These are phyloP conservation scores for Eptesicus fuscus DNA, from an alignment of 2,113 vertebrate genomes.

Conservation along the genomic window DNA sequence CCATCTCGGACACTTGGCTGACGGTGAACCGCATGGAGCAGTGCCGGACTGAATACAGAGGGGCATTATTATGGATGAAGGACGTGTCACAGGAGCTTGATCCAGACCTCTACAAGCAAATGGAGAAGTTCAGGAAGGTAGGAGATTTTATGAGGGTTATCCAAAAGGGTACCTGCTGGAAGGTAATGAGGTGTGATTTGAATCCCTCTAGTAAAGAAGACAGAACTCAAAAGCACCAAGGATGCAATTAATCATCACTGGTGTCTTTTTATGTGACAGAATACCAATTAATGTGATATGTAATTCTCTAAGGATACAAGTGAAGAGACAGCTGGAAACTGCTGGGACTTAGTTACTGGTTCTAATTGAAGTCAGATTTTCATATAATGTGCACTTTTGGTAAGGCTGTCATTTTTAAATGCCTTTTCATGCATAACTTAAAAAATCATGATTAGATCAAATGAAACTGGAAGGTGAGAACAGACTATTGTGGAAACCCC, in stretches of 20 bases:
- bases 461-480: slow-evolving; percentile 10
- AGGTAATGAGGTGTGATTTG: slow-evolving; percentile 55
- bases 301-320: slow-evolving; percentile 64
- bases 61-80: slow-evolving; percentile 98
- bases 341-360: slow-evolving; percentile 48
- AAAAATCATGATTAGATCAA: slow-evolving; percentile 37
- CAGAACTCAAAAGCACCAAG: slow-evolving; percentile 59
- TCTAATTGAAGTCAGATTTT: slow-evolving; percentile 66
- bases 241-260: slow-evolving; percentile 64
- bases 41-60: slow-evolving; percentile 94
- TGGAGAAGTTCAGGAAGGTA: slow-evolving; percentile 99
- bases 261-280: slow-evolving; percentile 68
- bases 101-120: slow-evolving; percentile 96
- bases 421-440: slow-evolving; percentile 42
- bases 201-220: slow-evolving; percentile 44
- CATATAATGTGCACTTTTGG: slow-evolving; percentile 52
- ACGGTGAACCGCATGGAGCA: slow-evolving; percentile 98
- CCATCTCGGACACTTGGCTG: slow-evolving; percentile 97
- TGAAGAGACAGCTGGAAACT: slow-evolving; percentile 58
- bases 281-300: slow-evolving; percentile 64
- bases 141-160: slow-evolving; percentile 54
- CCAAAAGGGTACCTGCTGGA: slow-evolving; percentile 30
- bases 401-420: slow-evolving; percentile 49
- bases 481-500: neutral
- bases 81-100: slow-evolving; percentile 98